Conservation (phyloP, 2,888 invertebrate species). For the Mythimna albipuncta region DNA sequence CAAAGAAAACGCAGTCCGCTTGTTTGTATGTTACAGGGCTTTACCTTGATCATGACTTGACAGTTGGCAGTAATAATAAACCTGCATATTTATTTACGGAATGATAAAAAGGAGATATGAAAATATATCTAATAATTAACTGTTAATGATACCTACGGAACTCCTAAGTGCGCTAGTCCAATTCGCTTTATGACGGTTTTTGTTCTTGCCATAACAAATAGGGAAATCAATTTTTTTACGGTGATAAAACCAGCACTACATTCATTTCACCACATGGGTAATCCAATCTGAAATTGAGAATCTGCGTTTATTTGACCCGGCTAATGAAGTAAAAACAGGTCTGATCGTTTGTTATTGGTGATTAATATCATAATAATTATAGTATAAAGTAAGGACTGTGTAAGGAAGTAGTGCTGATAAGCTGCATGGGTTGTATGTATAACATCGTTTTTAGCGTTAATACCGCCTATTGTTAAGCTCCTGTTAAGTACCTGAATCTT, state of each 20-base stretch:
- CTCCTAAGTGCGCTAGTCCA: background rate
- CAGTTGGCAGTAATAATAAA: too few relatives aligned
- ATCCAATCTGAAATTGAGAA: background rate
- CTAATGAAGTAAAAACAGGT: too few relatives aligned
- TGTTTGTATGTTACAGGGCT: background rate
- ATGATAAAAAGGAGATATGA: background rate
- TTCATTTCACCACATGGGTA: background rate
- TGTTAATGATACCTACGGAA: conserved; percentile 2
- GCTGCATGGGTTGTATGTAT: too few relatives aligned
- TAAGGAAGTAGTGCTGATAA: too few relatives aligned
- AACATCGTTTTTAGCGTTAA: too few relatives aligned
- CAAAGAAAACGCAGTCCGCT: background rate
- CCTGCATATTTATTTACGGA: too few relatives aligned
- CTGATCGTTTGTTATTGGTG: too few relatives aligned
- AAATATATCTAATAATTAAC: background rate
- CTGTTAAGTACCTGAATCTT: too few relatives aligned
- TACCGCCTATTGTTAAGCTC: too few relatives aligned
- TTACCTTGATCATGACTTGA: too few relatives aligned
- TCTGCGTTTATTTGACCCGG: background rate
- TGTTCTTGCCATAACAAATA: conserved; percentile 16
- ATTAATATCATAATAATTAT: too few relatives aligned
- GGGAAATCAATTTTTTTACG: conserved; percentile 4
- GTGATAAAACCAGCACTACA: conserved; percentile 15
- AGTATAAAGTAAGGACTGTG: too few relatives aligned
- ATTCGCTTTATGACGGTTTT: background rate